A percentile compares a stretch with the other conserved stretches of the same genome.
Conservation (phyloP, 2,797 vertebrate species). For the Helicolenus hilgendorfi region DNA sequence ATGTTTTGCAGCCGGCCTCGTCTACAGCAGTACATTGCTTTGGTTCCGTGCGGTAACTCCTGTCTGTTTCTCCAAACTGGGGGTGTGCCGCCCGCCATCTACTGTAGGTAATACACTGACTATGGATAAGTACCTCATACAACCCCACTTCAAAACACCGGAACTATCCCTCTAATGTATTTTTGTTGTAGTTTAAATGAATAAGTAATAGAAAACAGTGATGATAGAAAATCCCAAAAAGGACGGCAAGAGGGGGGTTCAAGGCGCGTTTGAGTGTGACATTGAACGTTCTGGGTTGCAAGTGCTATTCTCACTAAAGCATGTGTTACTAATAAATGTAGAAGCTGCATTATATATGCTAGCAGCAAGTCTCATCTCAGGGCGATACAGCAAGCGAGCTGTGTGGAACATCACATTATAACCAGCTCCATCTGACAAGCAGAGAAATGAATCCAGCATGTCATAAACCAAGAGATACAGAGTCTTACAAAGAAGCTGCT, state of each 20-base stretch:
- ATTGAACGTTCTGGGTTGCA: not conserved
- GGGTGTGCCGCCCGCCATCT: fast-evolving
- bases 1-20: too few species aligned
- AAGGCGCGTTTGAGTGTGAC: not conserved
- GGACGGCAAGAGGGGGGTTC: not conserved
- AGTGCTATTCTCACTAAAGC: not conserved
- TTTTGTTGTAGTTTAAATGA: not conserved
- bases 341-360: constrained; percentile 16
- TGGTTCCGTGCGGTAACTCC: too few species aligned
- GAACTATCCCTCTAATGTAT: not conserved
- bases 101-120: too few species aligned
- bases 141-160: too few species aligned
- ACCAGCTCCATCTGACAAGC: constrained; percentile 61
- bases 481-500: constrained; percentile 55
- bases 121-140: too few species aligned
- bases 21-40: too few species aligned
- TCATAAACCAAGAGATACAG: constrained; percentile 48
- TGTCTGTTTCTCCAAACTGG: too few species aligned
- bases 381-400: constrained; percentile 36
- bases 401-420: constrained; percentile 58
- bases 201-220: not conserved
- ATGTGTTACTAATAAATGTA: constrained; percentile 16
- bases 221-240: not conserved
- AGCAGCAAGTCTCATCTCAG: constrained; percentile 41
- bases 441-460: constrained; percentile 59